Evolutionary conservation across 2,888 invertebrate genomes (phyloP), one percentile per base, ranked within the genome.

Genomic region (Coenonympha glycerion): DNA sequence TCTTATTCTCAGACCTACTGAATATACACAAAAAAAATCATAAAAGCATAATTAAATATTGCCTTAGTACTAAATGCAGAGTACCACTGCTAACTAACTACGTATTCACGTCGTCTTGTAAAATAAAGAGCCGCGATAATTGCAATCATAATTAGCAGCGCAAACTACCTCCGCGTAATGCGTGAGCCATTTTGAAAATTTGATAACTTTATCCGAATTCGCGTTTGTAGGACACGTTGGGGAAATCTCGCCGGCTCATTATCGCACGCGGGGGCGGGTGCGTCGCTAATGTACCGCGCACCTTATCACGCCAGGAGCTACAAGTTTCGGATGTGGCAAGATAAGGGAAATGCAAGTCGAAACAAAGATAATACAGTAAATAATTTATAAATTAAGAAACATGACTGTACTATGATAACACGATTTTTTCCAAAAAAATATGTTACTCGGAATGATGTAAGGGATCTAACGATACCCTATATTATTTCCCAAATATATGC

Each of bases 181-280:
- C 79, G 83, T 82, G 77, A 65, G 69, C 79, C 79, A 85, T 83
- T 86, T 80, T 86, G 84, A 84, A 86, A 87, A 80, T 87, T 87
- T 87, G 82, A 86, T 86, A 87, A 87, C 77, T 87, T 87, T 83
- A 80, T 74, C 73, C 80, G 78, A 84, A 85, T 84, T 79, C 76
- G 77, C 79, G 79, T 82, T 84, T 72, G 69, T 71, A 69, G 85
- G 71, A 82, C 69, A 78, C 86, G 78, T 81, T 76, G 65, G 86
- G 86, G 86, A 87, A 87, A 86, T 86, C 85, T 84, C 74, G 58
- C 60, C 63, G 62, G 59, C 70, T 75, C 85, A 78, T 85, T 83
- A 85, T 79, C 76, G 81, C 73, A 72, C 68, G 73, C 66, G 68
- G 58, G 21, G 69, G 75, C 67, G 70, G 76, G 71, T 72, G 74